A percentile compares a stretch with the other conserved stretches of the same genome.
These are phyloP conservation scores for Macquaria australasica DNA, from an alignment of 2,113 vertebrate species.

Conservation along the genomic window DNA sequence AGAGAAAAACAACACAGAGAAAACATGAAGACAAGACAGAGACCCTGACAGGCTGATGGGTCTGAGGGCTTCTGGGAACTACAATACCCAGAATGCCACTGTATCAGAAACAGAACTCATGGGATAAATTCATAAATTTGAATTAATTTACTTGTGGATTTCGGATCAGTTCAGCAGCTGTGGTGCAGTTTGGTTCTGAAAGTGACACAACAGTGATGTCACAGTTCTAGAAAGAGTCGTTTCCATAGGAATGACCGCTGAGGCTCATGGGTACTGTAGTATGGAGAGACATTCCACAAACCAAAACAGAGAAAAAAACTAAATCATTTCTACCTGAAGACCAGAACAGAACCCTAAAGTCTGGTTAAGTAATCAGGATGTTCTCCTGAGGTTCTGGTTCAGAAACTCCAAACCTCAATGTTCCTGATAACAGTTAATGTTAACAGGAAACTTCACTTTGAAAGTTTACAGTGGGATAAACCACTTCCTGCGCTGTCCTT, in stretches of 20 bases:
- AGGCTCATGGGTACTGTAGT: neutral
- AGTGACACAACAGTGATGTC: neutral
- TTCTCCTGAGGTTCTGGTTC: neutral
- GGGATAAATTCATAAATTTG: neutral
- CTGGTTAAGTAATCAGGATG: neutral
- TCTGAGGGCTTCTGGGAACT: neutral
- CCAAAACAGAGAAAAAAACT: neutral
- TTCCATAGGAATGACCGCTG: neutral
- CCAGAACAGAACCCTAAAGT: neutral
- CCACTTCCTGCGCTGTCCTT: neutral
- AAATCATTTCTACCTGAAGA: neutral
- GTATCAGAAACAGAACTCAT: neutral
- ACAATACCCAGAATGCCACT: neutral
- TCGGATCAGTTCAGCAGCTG: neutral
- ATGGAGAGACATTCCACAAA: neutral
- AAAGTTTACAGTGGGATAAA: neutral
- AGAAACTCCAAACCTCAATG: neutral
- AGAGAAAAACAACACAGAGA: neutral
- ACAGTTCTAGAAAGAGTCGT: neutral
- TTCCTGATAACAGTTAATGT: neutral
- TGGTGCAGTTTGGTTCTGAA: neutral
- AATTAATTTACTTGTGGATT: neutral
- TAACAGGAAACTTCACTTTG: neutral
- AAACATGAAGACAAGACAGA: neutral
- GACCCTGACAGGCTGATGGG: neutral